Evolutionary conservation across 2,113 vertebrate genomes (phyloP).

Genomic region (Podiceps cristatus): DNA sequence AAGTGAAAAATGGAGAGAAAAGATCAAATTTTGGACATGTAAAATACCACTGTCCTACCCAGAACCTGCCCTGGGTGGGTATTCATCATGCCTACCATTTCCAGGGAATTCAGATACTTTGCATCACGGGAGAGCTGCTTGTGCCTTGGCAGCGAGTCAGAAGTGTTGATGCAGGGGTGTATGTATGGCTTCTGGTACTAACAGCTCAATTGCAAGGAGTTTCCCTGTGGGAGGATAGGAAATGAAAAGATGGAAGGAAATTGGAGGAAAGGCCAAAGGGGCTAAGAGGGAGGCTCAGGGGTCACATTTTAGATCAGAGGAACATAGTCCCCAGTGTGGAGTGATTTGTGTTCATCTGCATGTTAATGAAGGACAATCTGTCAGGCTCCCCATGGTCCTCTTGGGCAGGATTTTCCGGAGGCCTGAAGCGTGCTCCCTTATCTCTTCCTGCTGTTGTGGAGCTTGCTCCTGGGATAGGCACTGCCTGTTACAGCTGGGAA

Average conservation of each 20-base stretch:
- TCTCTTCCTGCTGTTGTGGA: background rate
- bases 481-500: background rate
- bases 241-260: background rate
- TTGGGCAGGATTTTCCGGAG: background rate
- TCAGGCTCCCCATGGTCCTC: background rate
- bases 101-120: background rate
- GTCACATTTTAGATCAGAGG: background rate
- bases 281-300: background rate
- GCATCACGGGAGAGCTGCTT: background rate
- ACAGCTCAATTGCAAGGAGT: background rate
- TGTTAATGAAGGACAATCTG: background rate
- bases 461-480: background rate
- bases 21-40: background rate
- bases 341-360: background rate
- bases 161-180: background rate
- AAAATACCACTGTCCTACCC: background rate
- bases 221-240: background rate
- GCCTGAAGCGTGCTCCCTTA: background rate
- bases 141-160: background rate
- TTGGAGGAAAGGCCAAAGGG: background rate
- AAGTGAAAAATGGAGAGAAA: background rate
- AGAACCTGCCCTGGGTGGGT: background rate
- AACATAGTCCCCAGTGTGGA: background rate
- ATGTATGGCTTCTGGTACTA: background rate
- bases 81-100: background rate